phyloP scores from a whole-genome alignment of 2,113 vertebrate genomes.

The Corydoras maculifer region DNA sequence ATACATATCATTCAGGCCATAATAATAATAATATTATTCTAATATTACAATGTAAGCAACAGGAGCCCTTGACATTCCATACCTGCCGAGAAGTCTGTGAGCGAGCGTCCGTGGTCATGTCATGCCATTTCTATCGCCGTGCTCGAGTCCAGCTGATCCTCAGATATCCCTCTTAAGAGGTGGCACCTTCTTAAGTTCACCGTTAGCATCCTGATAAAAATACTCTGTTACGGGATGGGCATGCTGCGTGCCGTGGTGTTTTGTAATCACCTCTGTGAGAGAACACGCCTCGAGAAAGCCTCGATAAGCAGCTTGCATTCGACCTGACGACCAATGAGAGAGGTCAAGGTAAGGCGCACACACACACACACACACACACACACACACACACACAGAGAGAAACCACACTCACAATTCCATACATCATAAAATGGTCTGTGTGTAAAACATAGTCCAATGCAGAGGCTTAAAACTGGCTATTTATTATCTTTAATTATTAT shows the following conservation, averaged over 20 bases:
- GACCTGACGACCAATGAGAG: slow-evolving; percentile 53
- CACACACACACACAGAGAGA: neutral
- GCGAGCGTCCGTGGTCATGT: neutral
- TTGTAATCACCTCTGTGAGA: neutral
- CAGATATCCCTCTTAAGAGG: slow-evolving; percentile 55
- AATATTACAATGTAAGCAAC: no score
- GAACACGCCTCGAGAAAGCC: slow-evolving; percentile 30
- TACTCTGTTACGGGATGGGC: slow-evolving; percentile 57
- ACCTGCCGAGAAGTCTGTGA: slow-evolving; percentile 19
- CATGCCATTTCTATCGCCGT: slow-evolving; percentile 52
- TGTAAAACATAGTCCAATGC: no score
- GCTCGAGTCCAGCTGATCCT: slow-evolving; percentile 49
- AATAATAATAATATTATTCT: no score
- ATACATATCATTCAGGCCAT: no score
- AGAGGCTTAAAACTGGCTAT: no score
- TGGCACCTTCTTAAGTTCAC: slow-evolving; percentile 47
- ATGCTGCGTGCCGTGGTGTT: neutral
- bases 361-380: slow-evolving; percentile 6
- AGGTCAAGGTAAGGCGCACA: slow-evolving; percentile 13
- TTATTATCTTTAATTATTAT: no score
- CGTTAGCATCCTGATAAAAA: slow-evolving; percentile 51
- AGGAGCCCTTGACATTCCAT: slow-evolving; percentile 7
- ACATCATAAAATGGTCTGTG: no score
- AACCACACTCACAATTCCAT: no score
- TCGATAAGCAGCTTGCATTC: slow-evolving; percentile 63